Evolutionary conservation across 2,888 invertebrate species (phyloP).

Genomic region (Habroteleia sp.): DNA sequence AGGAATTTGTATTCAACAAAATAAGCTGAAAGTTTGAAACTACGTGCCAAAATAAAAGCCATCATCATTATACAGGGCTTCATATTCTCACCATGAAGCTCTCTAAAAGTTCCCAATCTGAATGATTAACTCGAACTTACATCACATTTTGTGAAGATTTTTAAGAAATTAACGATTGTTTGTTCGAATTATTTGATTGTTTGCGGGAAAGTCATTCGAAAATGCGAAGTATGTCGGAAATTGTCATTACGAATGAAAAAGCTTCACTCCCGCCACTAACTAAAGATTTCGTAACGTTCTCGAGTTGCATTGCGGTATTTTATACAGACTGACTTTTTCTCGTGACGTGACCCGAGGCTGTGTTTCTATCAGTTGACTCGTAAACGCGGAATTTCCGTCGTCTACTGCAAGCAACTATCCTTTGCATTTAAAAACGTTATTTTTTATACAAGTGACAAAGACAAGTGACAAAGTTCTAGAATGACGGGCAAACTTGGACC

Average conservation of each 20-base stretch:
- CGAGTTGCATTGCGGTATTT: conserved; percentile 6
- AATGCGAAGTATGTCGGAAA: too few relatives aligned
- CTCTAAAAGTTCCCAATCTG: too few relatives aligned
- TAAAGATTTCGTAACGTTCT: conserved; percentile 13
- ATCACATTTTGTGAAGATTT: too few relatives aligned
- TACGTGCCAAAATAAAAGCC: too few relatives aligned
- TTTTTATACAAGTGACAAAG: conserved; percentile 11
- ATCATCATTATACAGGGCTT: too few relatives aligned
- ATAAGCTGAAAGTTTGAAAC: too few relatives aligned
- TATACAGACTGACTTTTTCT: conserved; percentile 12
- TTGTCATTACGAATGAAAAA: conserved; percentile 7
- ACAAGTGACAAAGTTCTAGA: conserved; percentile 2
- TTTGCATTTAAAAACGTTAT: conserved; percentile 17
- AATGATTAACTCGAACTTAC: too few relatives aligned
- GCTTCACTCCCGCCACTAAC: conserved; percentile 10
- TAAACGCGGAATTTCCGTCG: conserved; percentile 15
- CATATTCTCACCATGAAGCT: too few relatives aligned
- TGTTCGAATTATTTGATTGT: too few relatives aligned
- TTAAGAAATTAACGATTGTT: too few relatives aligned
- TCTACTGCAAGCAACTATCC: conserved; percentile 10
- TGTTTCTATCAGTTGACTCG: conserved; percentile 19
- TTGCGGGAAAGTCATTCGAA: too few relatives aligned
- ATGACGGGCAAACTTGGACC: conserved; percentile 9
- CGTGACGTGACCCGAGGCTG: conserved; percentile 3
- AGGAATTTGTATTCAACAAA: too few relatives aligned